Conservation (phyloP, 2,888 invertebrate species). For the Lepeophtheirus nordmannii region DNA sequence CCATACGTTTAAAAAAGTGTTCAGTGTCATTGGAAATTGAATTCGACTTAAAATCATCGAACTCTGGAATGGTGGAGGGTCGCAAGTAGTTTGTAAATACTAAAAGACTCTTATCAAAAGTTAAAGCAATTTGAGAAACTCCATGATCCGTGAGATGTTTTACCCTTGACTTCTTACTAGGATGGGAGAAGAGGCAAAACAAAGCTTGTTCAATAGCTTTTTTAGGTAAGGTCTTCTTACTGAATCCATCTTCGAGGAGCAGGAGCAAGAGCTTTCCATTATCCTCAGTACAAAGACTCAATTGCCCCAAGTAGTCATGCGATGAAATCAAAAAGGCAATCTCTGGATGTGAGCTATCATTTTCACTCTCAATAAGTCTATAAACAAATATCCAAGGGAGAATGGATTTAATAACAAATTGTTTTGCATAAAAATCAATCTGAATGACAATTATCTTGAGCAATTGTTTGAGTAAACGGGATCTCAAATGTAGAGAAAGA, state of each 20-base stretch:
- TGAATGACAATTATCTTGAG: background rate
- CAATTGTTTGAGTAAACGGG: background rate
- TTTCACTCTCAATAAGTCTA: slow-evolving; percentile 4
- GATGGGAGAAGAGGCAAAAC: slow-evolving; percentile 71
- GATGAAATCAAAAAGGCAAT: slow-evolving; percentile 30
- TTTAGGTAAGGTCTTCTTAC: background rate
- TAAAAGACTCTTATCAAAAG: slow-evolving; percentile 57
- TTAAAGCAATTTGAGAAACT: slow-evolving; percentile 49
- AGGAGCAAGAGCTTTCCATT: slow-evolving; percentile 16
- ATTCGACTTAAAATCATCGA: slow-evolving; percentile 44
- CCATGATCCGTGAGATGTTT: slow-evolving; percentile 59
- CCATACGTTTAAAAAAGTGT: slow-evolving; percentile 51
- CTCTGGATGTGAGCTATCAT: background rate
- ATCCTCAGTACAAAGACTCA: slow-evolving; percentile 28
- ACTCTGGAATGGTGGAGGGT: slow-evolving; percentile 34
- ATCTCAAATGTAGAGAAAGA: background rate
- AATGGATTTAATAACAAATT: slow-evolving; percentile 6
- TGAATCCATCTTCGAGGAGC: background rate
- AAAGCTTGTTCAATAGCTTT: slow-evolving; percentile 65
- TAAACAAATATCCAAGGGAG: slow-evolving; percentile 16
- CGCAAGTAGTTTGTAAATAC: slow-evolving; percentile 36
- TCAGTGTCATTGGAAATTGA: slow-evolving; percentile 71
- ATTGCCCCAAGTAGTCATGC: slow-evolving; percentile 63
- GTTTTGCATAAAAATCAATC: slow-evolving; percentile 8
- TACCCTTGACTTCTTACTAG: slow-evolving; percentile 51